Evolutionary conservation across 2,797 vertebrate genomes (phyloP), one percentile per base, ranked within the genome.

Genomic region (Myotis findleyi): DNA sequence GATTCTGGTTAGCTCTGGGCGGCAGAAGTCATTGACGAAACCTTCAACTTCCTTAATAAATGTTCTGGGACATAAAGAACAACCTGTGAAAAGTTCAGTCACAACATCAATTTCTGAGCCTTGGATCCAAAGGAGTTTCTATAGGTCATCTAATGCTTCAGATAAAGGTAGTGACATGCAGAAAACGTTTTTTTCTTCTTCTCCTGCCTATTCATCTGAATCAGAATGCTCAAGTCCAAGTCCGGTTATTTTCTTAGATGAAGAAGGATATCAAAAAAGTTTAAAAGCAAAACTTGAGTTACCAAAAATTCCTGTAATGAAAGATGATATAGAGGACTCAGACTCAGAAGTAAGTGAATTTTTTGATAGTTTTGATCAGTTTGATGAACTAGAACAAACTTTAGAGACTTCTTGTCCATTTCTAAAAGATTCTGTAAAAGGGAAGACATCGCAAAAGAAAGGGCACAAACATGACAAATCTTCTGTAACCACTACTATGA

Each of bases 281-380:
- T 97, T 99, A 97, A 99, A 99, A 96, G 99, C 99, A 96, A 99
- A 99, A 96, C 98, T 99, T 96, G 99, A 99, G 91, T 99, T 99
- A 97, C 99, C 99, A 75, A 99, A 99, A 98, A 99, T 99, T 81
- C 99, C 99, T 16, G 98, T 99, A 57, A 98, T 99, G 91, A 99
- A 99, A 97, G 99, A 99, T 84, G 99, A 99, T 72, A 98, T 99
- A 83, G 99, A 99, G 97, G 99, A 99, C 98, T 99, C 99, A 14
- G 99, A 99, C 97, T 99, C 99, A 13, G 99, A 99, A 99, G 98
- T 99, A 49, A 99, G 99, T 97, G 99, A 99, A 96, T 99, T 99
- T 98, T 99, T 99, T 96, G 99, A 99, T 98, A 99, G 99, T 96
- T 99, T 99, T 98, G 99, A 99, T 98, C 99, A 99, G 91, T 99